These are phyloP conservation scores for Spea multiplicata DNA, from an alignment of 2,113 vertebrate genomes.

Conservation along the genomic window DNA sequence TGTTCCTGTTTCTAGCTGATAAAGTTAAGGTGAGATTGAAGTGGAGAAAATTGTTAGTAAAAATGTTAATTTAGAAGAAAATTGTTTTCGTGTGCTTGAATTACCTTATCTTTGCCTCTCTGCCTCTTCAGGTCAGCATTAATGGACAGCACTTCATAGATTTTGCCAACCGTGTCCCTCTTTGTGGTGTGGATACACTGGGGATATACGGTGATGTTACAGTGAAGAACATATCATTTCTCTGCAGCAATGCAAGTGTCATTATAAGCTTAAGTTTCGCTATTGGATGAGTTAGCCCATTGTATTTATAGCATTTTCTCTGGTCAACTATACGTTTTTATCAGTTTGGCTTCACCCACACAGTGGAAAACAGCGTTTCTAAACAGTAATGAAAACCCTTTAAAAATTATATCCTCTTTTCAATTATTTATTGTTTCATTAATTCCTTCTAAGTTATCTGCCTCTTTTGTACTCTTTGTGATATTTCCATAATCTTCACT, in stretches of 20 bases:
- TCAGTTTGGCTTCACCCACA: too few relatives aligned
- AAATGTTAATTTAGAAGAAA: neutral
- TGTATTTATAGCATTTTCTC: too few relatives aligned
- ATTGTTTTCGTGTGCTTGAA: neutral
- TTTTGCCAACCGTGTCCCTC: conserved; percentile 53
- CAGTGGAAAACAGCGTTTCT: too few relatives aligned
- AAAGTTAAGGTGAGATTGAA: conserved; percentile 69
- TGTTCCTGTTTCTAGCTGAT: conserved; percentile 70
- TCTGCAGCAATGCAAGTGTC: conserved; percentile 52
- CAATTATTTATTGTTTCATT: neutral
- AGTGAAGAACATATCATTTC: conserved; percentile 54
- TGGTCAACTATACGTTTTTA: too few relatives aligned
- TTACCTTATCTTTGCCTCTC: neutral
- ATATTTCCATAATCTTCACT: neutral
- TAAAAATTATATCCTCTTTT: neutral
- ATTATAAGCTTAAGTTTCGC: too few relatives aligned
- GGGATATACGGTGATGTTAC: conserved; percentile 55
- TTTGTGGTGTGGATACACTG: conserved; percentile 56
- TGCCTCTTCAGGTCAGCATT: conserved; percentile 56
- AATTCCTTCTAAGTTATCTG: neutral
- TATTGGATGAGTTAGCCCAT: too few relatives aligned
- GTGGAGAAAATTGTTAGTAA: neutral
- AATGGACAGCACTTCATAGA: conserved; percentile 55
- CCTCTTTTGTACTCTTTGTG: neutral
- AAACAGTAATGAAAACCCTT: too few relatives aligned